phyloP scores from a whole-genome alignment of 2,888 invertebrate species.

The Charanyca ferruginea region DNA sequence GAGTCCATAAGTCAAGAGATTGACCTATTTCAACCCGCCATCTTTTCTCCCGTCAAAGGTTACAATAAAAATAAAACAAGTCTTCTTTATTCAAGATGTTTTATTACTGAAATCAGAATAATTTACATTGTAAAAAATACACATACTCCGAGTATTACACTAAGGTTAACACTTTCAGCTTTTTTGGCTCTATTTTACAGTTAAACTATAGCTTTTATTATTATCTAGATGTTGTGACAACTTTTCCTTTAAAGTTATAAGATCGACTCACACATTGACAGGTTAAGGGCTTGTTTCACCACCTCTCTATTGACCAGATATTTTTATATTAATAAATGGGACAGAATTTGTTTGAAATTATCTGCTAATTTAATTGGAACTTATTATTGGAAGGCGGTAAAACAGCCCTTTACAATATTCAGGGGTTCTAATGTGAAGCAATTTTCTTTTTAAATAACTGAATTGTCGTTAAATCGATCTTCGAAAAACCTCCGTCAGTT shows the following conservation, averaged over 20 bases:
- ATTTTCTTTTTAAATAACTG: no score
- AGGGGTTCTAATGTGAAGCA: background rate
- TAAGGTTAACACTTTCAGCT: slow-evolving; percentile 86
- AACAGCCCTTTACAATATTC: background rate
- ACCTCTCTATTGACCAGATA: background rate
- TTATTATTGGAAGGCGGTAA: background rate
- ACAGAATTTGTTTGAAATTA: background rate
- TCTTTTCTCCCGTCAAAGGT: slow-evolving; percentile 36
- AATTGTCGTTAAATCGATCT: no score
- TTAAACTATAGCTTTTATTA: slow-evolving; percentile 69
- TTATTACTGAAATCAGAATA: slow-evolving; percentile 91
- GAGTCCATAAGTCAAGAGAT: slow-evolving; percentile 52
- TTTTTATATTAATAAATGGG: background rate
- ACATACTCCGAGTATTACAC: slow-evolving; percentile 83
- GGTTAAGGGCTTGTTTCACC: background rate
- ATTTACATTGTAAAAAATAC: slow-evolving; percentile 92
- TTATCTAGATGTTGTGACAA: slow-evolving; percentile 57
- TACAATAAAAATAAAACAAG: slow-evolving; percentile 54
- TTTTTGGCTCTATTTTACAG: slow-evolving; percentile 84
- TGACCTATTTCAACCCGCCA: slow-evolving; percentile 53
- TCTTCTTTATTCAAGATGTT: slow-evolving; percentile 81
- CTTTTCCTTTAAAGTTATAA: slow-evolving; percentile 34
- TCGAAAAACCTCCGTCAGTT: slow-evolving; percentile 47
- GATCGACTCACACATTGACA: slow-evolving; percentile 55
- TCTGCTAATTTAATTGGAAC: background rate